Conservation (phyloP, 2,797 vertebrate genomes). For the Crax fasciolata region DNA sequence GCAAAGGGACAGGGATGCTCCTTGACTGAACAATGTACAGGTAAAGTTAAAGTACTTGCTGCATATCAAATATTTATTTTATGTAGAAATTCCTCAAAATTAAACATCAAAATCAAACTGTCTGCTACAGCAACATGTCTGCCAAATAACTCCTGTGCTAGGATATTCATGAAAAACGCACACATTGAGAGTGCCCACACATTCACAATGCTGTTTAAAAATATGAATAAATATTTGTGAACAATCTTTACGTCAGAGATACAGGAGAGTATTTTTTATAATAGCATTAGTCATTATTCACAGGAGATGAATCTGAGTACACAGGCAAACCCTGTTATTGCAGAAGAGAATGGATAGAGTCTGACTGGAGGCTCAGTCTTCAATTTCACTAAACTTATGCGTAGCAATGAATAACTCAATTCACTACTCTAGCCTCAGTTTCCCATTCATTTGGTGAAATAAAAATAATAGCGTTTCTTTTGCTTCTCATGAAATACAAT, state of each 20-base stretch:
- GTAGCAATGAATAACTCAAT: background rate
- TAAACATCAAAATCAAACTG: slow-evolving; percentile 14
- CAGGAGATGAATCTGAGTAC: background rate
- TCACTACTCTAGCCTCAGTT: background rate
- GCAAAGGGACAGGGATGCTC: background rate
- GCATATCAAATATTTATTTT: slow-evolving; percentile 6
- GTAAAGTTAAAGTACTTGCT: background rate
- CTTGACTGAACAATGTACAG: background rate
- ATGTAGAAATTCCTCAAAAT: slow-evolving; percentile 15
- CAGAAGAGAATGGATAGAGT: background rate
- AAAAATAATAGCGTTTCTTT: background rate
- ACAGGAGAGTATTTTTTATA: background rate
- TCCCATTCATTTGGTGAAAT: background rate
- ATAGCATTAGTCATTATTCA: slow-evolving; percentile 2
- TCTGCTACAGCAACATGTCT: background rate
- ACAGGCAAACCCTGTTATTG: background rate
- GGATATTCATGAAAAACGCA: slow-evolving; percentile 33
- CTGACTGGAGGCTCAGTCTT: background rate
- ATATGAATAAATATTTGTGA: slow-evolving; percentile 56
- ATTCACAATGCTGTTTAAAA: slow-evolving; percentile 46
- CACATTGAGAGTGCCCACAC: slow-evolving; percentile 42
- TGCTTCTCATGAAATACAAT: background rate
- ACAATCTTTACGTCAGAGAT: background rate
- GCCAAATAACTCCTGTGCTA: slow-evolving; percentile 1
- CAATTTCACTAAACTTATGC: background rate